Evolutionary conservation across 1,140 invertebrate species (phyloP), one percentile per base, ranked within the genome.

Genomic region (Brachionus calyciflorus): DNA sequence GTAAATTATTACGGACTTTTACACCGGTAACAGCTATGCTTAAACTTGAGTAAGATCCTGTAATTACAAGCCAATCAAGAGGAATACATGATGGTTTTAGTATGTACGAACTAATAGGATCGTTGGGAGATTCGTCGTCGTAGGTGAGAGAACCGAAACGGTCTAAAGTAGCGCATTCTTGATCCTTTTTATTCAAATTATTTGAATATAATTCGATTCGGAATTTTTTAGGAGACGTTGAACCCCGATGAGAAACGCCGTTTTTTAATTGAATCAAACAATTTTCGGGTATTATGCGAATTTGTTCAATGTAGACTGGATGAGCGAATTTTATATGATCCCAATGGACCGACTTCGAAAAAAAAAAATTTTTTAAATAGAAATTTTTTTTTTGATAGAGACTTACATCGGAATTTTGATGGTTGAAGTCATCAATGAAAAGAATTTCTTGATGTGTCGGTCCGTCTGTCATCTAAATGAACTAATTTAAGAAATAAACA

Each of bases 251-350:
- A 4, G n/a, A 17, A 30, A 10, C 28, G 17, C 69, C 46, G 12
- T 73, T 49, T 6, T 14, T 37, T 17, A 73, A 7, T 73, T 37
- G 19, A 21, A 73, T 41, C 10, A 19, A 19, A 41, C 24, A 73
- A 73, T 73, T 73, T 10, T 41, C 19, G 19, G 69, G 69, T 51
- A 73, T 51, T 3, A 73, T 51, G 19, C 69, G 69, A 30, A 73
- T 73, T 41, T 73, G 46, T 33, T 73, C 69, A 21, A 73, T 26
- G 19, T 21, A 49, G 7, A 73, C 28, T 5, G 69, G 24, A 14
- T 73, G 46, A 28, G 49, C 28, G 33, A 73, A 73, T 73, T 73
- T 73, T 40, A 73, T 55, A 49, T 73, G 69, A 53, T 73, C 69
- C 69, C 69, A 73, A n/a, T 73, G 69, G 33, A n/a, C n/a, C n/a